Conservation (phyloP, 2,888 invertebrate species). For the Trichacis sp. region DNA sequence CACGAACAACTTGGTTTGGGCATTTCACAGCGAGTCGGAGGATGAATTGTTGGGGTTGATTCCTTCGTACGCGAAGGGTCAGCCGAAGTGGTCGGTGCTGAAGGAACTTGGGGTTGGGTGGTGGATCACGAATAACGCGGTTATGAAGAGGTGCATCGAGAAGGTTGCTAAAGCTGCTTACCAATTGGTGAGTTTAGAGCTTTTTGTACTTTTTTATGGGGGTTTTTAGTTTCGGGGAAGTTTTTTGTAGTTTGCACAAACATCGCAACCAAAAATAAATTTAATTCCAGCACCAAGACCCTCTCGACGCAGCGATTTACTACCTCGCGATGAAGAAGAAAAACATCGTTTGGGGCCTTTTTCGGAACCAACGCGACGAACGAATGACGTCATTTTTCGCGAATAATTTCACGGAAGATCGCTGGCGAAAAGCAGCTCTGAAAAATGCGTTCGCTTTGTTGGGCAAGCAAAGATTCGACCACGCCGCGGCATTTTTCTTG, state of each 20-base stretch:
- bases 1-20: slow-evolving; percentile 96
- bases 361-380: slow-evolving; percentile 86
- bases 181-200: slow-evolving; percentile 71
- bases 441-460: slow-evolving; percentile 98
- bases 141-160: slow-evolving; percentile 88
- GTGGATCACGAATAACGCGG: slow-evolving; percentile 91
- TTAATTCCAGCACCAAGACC: slow-evolving; percentile 86
- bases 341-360: slow-evolving; percentile 94
- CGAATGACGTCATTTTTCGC: slow-evolving; percentile 96
- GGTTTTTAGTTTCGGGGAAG: no score
- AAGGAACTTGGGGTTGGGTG: slow-evolving; percentile 94
- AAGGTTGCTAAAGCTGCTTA: slow-evolving; percentile 95
- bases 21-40: slow-evolving; percentile 98
- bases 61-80: slow-evolving; percentile 87
- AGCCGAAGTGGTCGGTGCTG: slow-evolving; percentile 90
- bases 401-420: slow-evolving; percentile 92
- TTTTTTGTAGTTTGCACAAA: no score
- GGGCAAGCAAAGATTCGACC: slow-evolving; percentile 95
- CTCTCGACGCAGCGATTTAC: slow-evolving; percentile 96
- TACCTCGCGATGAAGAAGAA: slow-evolving; percentile 99
- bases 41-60: slow-evolving; percentile 92
- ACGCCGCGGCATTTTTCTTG: slow-evolving; percentile 98
- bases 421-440: slow-evolving; percentile 97
- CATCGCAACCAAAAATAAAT: no score
- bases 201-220: not conserved